A percentile compares a stretch with the other conserved stretches of the same genome.
Evolutionary conservation across 2,888 invertebrate species (phyloP).

Genomic region (Spisula subtruncata): DNA sequence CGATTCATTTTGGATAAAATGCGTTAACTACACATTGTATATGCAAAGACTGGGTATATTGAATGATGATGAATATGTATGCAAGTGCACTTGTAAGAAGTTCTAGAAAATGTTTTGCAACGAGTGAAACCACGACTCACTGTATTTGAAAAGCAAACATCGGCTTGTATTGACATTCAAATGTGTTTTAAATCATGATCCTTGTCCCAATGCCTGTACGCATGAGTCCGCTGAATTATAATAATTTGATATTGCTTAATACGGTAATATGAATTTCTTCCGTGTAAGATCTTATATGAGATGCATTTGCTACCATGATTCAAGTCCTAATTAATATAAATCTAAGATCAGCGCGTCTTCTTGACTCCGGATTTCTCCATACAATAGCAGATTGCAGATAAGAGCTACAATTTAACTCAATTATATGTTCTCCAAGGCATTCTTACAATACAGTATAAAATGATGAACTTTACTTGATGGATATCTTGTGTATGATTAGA

Average conservation of each 20-base stretch:
- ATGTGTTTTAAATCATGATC: conserved; percentile 10
- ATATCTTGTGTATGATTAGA: neutral
- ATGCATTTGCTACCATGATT: neutral
- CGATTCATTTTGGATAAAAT: neutral
- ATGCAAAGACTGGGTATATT: neutral
- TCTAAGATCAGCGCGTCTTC: conserved; percentile 2
- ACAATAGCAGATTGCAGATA: neutral
- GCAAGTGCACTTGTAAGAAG: neutral
- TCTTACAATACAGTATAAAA: neutral
- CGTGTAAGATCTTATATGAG: neutral
- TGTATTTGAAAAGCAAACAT: neutral
- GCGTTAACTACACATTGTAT: neutral
- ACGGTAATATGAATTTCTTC: too few species aligned
- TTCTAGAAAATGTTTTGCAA: neutral
- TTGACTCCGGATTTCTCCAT: neutral
- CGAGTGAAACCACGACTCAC: neutral
- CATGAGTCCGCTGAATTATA: neutral
- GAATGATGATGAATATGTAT: neutral
- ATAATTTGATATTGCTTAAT: neutral
- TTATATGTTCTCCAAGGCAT: neutral
- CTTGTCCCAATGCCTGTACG: neutral
- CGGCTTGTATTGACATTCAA: neutral
- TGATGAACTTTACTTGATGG: neutral
- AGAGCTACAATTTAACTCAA: conserved; percentile 10
- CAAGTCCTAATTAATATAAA: neutral